Base-by-base conservation (phyloP, 2,797 vertebrate species). In the Hapalemur alaotrensis region DNA sequence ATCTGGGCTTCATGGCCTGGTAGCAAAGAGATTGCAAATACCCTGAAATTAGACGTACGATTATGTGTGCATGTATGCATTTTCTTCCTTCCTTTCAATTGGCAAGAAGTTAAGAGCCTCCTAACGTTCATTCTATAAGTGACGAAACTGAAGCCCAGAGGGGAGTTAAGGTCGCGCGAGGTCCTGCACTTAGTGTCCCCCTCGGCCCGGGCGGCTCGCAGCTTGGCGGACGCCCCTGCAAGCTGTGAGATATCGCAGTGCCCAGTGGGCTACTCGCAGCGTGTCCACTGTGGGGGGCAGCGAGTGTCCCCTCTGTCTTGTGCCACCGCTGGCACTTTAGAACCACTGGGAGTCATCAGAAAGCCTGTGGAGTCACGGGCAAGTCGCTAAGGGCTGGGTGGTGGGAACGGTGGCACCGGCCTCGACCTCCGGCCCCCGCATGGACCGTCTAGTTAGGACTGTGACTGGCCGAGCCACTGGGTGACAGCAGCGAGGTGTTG, bases 161-260 rank as follows among this genome's bases (percentile, higher is more conserved):
- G 48, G 17, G 85, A 20, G 4, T 10, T 8, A 32, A 72, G 50
- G 46, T 78, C 61, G 48, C 50, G 43, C 35, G 2, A 3, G 35
- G 35, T 10, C 52, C 69, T 13, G 0, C 5, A n/a, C 17, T n/a
- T 43, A 35, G 11, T 1, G 8, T 63, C 35, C 69, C 54, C 35
- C 30, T 0, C 5, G 7, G n/a, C 57, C 15, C 2, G 28, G 17
- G 38, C 28, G 63, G 67, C 41, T n/a, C 7, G 1, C 43, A 18
- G 0, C 15, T 2, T 5, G 12, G 50, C 48, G 0, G 0, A 0
- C 20, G 50, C 18, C 28, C 5, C 4, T 50, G 48, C 38, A 4
- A 20, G n/a, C 5, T 63, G 15, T 38, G 18, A 41, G n/a, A 28
- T 3, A 32, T 2, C 23, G 8, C 1, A 0, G 0, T 28, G 30